phyloP scores from a whole-genome alignment of 2,113 vertebrate species.

The Heterotilapia buettikoferi region DNA sequence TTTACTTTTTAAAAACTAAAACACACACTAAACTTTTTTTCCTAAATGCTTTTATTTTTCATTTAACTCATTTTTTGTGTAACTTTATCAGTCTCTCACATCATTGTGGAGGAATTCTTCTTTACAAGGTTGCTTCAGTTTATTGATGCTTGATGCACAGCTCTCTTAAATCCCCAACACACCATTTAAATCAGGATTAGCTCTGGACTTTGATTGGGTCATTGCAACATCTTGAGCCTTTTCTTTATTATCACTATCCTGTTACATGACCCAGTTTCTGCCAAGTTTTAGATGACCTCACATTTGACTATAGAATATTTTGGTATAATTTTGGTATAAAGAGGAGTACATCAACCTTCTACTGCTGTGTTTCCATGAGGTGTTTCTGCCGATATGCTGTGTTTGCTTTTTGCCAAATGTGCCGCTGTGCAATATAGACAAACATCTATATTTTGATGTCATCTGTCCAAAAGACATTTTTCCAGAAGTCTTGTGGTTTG shows the following conservation, averaged over 20 bases:
- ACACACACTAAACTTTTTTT: background rate
- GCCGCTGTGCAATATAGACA: background rate
- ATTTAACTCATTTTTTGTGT: background rate
- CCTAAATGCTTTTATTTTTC: background rate
- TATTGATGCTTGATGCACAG: background rate
- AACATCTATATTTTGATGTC: background rate
- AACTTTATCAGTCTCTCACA: background rate
- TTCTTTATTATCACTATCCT: background rate
- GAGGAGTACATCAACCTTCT: background rate
- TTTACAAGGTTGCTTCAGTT: background rate
- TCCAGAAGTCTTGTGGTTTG: background rate
- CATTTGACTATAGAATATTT: background rate
- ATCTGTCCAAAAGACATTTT: background rate
- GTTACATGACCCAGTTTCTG: rapidly evolving
- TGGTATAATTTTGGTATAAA: background rate
- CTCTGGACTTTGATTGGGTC: background rate
- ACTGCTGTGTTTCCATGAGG: background rate
- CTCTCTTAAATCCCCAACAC: background rate
- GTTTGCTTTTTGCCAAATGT: background rate
- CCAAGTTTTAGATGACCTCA: background rate
- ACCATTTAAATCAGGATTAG: background rate
- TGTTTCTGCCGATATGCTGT: background rate
- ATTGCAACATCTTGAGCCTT: background rate
- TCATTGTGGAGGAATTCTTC: background rate
- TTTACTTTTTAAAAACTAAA: background rate